phyloP scores from a whole-genome alignment of 2,797 vertebrate species.

The Rhodeus uyekii region DNA sequence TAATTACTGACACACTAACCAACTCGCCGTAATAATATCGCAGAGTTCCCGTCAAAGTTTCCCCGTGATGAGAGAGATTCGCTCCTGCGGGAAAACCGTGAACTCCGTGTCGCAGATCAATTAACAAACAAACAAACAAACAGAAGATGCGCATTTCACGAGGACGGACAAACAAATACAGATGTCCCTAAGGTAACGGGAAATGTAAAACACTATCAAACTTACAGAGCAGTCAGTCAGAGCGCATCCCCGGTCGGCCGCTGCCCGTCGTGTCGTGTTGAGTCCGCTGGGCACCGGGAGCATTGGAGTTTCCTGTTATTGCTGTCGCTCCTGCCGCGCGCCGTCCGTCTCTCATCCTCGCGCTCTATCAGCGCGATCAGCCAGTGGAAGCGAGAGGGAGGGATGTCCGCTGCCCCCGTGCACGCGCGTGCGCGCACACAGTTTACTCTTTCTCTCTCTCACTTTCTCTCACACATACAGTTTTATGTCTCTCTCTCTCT shows the following conservation, averaged over 20 bases:
- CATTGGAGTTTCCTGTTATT: conserved; percentile 66
- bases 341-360: conserved; percentile 66
- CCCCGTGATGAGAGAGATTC: background rate
- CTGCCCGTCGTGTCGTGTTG: conserved; percentile 23
- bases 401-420: conserved; percentile 66
- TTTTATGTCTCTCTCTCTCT: background rate
- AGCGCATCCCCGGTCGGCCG: conserved; percentile 20
- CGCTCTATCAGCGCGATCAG: conserved; percentile 68
- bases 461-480: background rate
- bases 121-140: conserved; percentile 21
- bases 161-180: conserved; percentile 27
- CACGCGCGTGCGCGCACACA: conserved; percentile 1
- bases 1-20: conserved; percentile 23
- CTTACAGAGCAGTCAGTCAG: conserved; percentile 44
- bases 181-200: background rate
- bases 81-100: conserved; percentile 36
- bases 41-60: conserved; percentile 29
- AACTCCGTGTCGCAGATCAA: conserved; percentile 55
- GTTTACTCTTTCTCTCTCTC: background rate
- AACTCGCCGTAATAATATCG: background rate
- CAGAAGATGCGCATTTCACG: conserved; percentile 10
- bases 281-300: conserved; percentile 59
- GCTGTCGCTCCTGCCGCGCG: conserved; percentile 59
- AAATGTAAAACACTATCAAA: background rate
- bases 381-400: conserved; percentile 62